These are phyloP conservation scores for Chaunax sp. DNA, from an alignment of 2,797 vertebrate species.

Conservation along the genomic window DNA sequence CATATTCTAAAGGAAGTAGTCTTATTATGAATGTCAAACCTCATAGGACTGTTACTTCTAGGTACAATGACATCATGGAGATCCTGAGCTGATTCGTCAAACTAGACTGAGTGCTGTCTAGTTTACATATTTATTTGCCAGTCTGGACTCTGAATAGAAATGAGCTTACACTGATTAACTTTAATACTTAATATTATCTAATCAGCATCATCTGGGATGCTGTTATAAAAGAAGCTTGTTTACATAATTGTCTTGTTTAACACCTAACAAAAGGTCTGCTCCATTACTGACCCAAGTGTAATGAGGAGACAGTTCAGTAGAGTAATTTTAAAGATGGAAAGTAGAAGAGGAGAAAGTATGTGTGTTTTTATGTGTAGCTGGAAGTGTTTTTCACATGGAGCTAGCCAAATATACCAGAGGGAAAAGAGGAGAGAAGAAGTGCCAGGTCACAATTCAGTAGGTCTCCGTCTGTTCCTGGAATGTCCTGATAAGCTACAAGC, in stretches of 20 bases:
- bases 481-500: slow-evolving; percentile 56
- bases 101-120: neutral
- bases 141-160: slow-evolving; percentile 34
- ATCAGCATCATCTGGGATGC: slow-evolving; percentile 37
- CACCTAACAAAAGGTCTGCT: slow-evolving; percentile 24
- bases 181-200: slow-evolving; percentile 32
- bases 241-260: slow-evolving; percentile 47
- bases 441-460: slow-evolving; percentile 53
- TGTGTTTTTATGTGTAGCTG: slow-evolving; percentile 28
- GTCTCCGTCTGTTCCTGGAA: slow-evolving; percentile 48
- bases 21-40: too few species aligned
- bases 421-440: slow-evolving; percentile 15
- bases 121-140: slow-evolving; percentile 17
- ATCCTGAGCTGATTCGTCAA: too few species aligned
- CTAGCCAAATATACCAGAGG: slow-evolving; percentile 41
- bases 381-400: slow-evolving; percentile 3
- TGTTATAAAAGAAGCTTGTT: slow-evolving; percentile 36
- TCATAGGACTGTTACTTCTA: too few species aligned
- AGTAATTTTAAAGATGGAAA: neutral
- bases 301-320: neutral
- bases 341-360: slow-evolving; percentile 12
- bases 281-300: slow-evolving; percentile 4
- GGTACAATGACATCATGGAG: too few species aligned
- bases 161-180: slow-evolving; percentile 34
- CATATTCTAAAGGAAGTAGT: too few species aligned